Conservation (phyloP, 2,113 vertebrate genomes). For the Gnathonemus longibarbis region DNA sequence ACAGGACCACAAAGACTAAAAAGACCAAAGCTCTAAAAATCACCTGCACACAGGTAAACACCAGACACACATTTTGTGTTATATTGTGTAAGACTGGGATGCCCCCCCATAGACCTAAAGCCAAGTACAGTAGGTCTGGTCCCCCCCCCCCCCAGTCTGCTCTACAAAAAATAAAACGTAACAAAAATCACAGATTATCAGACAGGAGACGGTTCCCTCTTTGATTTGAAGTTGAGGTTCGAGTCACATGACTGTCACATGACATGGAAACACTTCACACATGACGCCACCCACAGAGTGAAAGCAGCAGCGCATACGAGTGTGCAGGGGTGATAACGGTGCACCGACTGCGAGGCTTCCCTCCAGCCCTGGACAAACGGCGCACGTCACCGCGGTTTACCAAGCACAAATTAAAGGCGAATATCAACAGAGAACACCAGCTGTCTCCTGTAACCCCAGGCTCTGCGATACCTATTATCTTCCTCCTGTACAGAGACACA, state of each 20-base stretch:
- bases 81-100: neutral
- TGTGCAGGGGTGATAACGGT: neutral
- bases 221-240: neutral
- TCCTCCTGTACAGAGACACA: slow-evolving; percentile 25
- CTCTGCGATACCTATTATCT: neutral
- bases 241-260: neutral
- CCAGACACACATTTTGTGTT: neutral
- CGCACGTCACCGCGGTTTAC: neutral
- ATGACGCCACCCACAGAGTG: neutral
- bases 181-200: neutral
- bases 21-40: neutral
- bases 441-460: neutral
- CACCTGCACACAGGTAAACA: neutral
- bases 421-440: neutral
- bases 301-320: neutral
- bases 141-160: neutral
- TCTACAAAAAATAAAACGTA: neutral
- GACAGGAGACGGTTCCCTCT: neutral
- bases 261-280: neutral
- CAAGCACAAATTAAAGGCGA: neutral
- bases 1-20: neutral
- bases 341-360: no score
- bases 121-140: neutral
- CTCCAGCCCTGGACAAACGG: neutral
- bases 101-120: neutral